Evolutionary conservation across 2,888 invertebrate species (phyloP).

Genomic region (Drosophila algonquin): DNA sequence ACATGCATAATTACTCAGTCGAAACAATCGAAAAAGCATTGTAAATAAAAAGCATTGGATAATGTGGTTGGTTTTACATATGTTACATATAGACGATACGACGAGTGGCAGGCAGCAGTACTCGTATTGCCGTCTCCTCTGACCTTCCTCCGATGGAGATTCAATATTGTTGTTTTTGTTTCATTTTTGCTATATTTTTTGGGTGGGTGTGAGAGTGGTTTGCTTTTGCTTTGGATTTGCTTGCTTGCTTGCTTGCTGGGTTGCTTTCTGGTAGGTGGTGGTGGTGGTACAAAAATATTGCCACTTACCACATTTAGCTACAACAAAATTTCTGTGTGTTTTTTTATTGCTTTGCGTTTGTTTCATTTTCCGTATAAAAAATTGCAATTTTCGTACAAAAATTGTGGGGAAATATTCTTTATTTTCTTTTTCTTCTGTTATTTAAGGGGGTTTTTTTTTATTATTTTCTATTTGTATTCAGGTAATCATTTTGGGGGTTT

Average conservation of each 20-base stretch:
- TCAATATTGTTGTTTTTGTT: conserved; percentile 14
- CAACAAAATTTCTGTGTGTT: conserved; percentile 40
- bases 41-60: conserved; percentile 15
- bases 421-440: conserved; percentile 16
- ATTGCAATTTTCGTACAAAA: conserved; percentile 62
- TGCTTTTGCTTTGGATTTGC: conserved; percentile 14
- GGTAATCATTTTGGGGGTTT: conserved; percentile 51
- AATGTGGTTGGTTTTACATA: conserved; percentile 10
- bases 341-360: conserved; percentile 10
- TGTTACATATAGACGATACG: background rate
- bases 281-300: conserved; percentile 63
- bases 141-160: conserved; percentile 5
- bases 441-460: conserved; percentile 30
- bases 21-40: conserved; percentile 7
- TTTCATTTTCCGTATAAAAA: conserved; percentile 52
- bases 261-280: conserved; percentile 41
- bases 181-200: conserved; percentile 7
- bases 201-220: conserved; percentile 10
- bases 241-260: conserved; percentile 6
- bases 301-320: conserved; percentile 74
- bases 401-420: conserved; percentile 25
- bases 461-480: conserved; percentile 52
- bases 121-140: conserved; percentile 19
- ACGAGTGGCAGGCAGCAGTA: background rate
- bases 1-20: conserved; percentile 20